Conservation (phyloP, 1,140 invertebrate species). For the Cepaea nemoralis region DNA sequence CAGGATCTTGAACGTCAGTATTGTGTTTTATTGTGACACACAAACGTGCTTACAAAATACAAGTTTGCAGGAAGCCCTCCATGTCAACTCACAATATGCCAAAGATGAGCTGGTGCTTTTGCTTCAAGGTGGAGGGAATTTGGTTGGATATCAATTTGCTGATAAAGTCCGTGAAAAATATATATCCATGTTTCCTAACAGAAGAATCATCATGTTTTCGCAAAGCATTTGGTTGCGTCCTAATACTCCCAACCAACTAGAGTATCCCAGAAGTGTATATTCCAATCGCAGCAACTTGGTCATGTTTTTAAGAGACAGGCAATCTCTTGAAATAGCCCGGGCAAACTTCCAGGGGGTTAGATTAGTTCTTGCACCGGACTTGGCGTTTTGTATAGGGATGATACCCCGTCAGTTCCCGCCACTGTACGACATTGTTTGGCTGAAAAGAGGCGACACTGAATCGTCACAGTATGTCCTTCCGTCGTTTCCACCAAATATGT, state of each 20-base stretch:
- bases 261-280: constrained; percentile 24
- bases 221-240: constrained; percentile 41
- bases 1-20: constrained; percentile 33
- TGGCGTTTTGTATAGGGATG: constrained; percentile 40
- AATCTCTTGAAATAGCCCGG: constrained; percentile 39
- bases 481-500: constrained; percentile 7
- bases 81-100: constrained; percentile 17
- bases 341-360: constrained; percentile 28
- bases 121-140: constrained; percentile 48
- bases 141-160: constrained; percentile 41
- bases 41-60: constrained; percentile 20
- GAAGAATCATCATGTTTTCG: constrained; percentile 42
- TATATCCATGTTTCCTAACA: constrained; percentile 37
- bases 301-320: constrained; percentile 46
- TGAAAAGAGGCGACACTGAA: constrained; percentile 34
- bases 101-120: constrained; percentile 44
- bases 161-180: constrained; percentile 15
- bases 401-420: constrained; percentile 25
- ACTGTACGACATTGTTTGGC: constrained; percentile 39
- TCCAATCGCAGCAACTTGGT: constrained; percentile 39
- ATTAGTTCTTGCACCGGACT: constrained; percentile 40
- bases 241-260: neutral
- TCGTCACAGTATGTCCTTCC: constrained; percentile 16
- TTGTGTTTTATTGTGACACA: constrained; percentile 48
- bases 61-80: neutral